These are phyloP conservation scores for Nixonia krombeini DNA, from an alignment of 1,140 invertebrate genomes.

Conservation along the genomic window DNA sequence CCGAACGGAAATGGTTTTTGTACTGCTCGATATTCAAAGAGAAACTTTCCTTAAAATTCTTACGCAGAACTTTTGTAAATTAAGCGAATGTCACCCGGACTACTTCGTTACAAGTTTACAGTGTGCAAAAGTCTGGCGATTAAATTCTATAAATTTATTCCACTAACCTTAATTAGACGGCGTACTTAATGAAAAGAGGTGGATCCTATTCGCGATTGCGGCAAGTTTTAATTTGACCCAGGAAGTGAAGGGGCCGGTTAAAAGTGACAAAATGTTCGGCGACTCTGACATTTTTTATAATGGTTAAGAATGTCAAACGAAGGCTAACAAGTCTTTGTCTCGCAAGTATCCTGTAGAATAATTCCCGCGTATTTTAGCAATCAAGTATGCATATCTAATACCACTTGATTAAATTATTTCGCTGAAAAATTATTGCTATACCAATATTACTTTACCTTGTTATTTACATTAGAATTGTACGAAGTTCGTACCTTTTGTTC, in stretches of 20 bases:
- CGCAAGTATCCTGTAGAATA: too few relatives aligned
- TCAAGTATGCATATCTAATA: too few relatives aligned
- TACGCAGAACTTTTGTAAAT: conserved; percentile 38
- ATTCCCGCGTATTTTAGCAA: too few relatives aligned
- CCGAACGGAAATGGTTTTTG: conserved; percentile 16
- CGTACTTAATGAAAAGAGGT: conserved; percentile 46
- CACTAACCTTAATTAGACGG: conserved; percentile 43
- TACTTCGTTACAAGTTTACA: conserved; percentile 48
- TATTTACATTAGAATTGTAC: too few relatives aligned
- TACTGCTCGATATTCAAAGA: conserved; percentile 42
- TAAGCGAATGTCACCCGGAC: conserved; percentile 39
- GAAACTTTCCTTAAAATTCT: conserved; percentile 29
- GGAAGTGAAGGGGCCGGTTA: conserved; percentile 28
- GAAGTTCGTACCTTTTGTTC: too few relatives aligned
- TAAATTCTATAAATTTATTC: conserved; percentile 51
- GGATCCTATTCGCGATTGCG: conserved; percentile 27
- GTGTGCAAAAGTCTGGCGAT: conserved; percentile 41
- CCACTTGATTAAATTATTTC: too few relatives aligned
- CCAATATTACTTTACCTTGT: too few relatives aligned
- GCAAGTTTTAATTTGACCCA: conserved; percentile 46
- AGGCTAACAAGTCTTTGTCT: too few relatives aligned
- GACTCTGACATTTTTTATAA: too few relatives aligned
- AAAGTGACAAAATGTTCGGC: conserved; percentile 31
- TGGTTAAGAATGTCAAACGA: too few relatives aligned
- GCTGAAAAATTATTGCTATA: too few relatives aligned